phyloP scores from a whole-genome alignment of 2,888 invertebrate genomes.

The Pseudanteris insignis region DNA sequence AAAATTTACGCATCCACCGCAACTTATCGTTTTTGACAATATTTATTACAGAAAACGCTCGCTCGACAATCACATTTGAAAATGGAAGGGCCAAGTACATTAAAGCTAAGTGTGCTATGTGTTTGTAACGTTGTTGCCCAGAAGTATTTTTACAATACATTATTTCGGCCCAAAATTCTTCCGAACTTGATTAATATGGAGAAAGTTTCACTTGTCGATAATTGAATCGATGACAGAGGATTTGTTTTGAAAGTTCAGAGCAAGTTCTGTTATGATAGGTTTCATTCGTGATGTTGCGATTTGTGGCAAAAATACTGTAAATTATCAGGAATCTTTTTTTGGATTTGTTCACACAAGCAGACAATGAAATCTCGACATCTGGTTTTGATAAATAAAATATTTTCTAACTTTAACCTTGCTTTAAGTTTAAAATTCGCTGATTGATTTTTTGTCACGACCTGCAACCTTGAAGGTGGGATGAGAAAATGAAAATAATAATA shows the following conservation, averaged over 20 bases:
- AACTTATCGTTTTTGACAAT: constrained; percentile 29
- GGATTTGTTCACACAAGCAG: constrained; percentile 13
- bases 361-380: constrained; percentile 16
- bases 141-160: constrained; percentile 18
- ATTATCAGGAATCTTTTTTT: constrained; percentile 19
- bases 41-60: constrained; percentile 38
- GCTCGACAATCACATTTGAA: constrained; percentile 46
- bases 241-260: constrained; percentile 31
- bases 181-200: constrained; percentile 24
- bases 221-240: constrained; percentile 38
- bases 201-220: constrained; percentile 42
- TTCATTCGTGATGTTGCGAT: constrained; percentile 42
- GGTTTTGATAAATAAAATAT: constrained; percentile 8
- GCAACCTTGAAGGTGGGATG: constrained; percentile 1
- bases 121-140: constrained; percentile 37
- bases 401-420: not conserved
- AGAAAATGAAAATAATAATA: constrained; percentile 7
- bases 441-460: not conserved
- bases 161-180: constrained; percentile 31
- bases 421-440: not conserved
- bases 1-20: not conserved
- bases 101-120: constrained; percentile 35
- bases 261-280: constrained; percentile 35
- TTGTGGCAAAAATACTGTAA: constrained; percentile 13
- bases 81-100: constrained; percentile 33